Conservation (phyloP, 2,797 vertebrate genomes). For the Sphenopsis melanotis region DNA sequence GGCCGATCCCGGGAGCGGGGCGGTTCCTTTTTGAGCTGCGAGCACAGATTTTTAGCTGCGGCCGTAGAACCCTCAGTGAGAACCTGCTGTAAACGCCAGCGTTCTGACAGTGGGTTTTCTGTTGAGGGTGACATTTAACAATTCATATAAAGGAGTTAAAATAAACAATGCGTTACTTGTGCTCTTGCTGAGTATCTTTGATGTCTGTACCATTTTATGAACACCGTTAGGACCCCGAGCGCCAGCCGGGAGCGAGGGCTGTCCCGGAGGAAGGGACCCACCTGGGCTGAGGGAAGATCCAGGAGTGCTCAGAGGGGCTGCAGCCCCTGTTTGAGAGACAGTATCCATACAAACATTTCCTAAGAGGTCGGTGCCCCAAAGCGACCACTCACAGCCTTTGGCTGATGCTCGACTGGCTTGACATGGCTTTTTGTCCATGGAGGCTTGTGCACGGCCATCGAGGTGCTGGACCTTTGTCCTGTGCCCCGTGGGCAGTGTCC, state of each 20-base stretch:
- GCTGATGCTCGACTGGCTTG: accelerated
- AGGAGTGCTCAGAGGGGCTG: not conserved
- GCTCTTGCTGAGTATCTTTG: not conserved
- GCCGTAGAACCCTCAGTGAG: accelerated
- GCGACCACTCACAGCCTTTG: not conserved
- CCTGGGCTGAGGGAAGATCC: not conserved
- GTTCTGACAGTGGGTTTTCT: not conserved
- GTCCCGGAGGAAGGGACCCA: not conserved
- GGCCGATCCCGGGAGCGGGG: no score
- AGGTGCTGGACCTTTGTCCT: not conserved
- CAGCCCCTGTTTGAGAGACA: not conserved
- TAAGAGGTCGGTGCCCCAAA: not conserved
- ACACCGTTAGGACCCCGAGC: accelerated
- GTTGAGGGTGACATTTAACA: not conserved
- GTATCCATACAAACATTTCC: not conserved
- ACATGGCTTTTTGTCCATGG: accelerated
- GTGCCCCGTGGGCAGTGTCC: not conserved
- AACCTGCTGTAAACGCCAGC: not conserved
- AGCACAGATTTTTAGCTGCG: not conserved
- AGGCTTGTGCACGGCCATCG: accelerated
- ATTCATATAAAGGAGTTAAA: not conserved
- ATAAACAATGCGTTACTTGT: no score
- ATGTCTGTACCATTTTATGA: accelerated
- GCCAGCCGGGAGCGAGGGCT: accelerated
- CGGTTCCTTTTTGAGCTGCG: no score